Conservation (phyloP, 2,888 invertebrate genomes). For the Lithophane semibrunnea region DNA sequence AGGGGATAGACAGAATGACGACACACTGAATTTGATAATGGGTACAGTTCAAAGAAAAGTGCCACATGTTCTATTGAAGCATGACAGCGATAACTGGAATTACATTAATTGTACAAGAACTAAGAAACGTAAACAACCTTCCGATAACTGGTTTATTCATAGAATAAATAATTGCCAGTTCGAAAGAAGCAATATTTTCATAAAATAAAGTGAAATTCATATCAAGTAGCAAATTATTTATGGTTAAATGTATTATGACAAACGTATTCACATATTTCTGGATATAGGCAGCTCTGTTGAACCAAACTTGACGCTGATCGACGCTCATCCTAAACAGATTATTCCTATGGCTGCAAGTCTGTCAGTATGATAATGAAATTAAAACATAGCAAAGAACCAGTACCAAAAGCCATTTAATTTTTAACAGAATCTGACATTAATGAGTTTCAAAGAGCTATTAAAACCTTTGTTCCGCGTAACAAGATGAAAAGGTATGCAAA, state of each 20-base stretch:
- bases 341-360: not conserved
- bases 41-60: not conserved
- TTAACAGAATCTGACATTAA: not conserved
- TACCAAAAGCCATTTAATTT: too few species aligned
- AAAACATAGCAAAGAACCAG: not conserved
- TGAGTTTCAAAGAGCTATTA: not conserved
- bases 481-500: conserved; percentile 16
- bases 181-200: conserved; percentile 3
- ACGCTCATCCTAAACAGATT: not conserved
- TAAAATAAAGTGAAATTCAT: not conserved
- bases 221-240: not conserved
- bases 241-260: not conserved
- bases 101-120: not conserved
- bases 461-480: not conserved
- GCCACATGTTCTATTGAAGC: not conserved
- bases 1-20: not conserved
- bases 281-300: not conserved
- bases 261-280: not conserved
- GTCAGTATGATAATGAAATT: not conserved
- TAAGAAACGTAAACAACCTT: not conserved
- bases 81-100: conserved; percentile 4
- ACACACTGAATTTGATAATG: conserved; percentile 1
- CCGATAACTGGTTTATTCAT: not conserved
- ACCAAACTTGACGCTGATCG: not conserved
- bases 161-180: conserved; percentile 12